Conservation (phyloP, 1,140 invertebrate genomes). For the Saccostrea echinata region DNA sequence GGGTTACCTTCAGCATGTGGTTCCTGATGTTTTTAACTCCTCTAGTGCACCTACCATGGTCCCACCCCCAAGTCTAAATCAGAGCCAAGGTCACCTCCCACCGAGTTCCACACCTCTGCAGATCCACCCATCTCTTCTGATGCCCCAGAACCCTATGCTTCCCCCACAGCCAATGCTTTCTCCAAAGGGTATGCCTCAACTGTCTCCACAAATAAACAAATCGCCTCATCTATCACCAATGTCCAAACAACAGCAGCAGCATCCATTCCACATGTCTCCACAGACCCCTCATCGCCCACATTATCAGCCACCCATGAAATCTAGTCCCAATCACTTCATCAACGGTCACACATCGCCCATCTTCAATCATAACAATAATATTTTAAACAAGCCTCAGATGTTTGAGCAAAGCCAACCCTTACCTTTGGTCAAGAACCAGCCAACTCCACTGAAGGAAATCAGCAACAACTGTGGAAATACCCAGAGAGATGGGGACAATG, state of each 20-base stretch:
- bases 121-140: slow-evolving; percentile 51
- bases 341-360: slow-evolving; percentile 64
- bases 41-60: slow-evolving; percentile 63
- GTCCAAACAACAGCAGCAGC: slow-evolving; percentile 41
- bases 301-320: slow-evolving; percentile 58
- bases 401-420: slow-evolving; percentile 46
- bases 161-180: slow-evolving; percentile 46
- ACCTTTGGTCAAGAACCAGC: slow-evolving; percentile 52
- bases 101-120: slow-evolving; percentile 47
- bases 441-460: slow-evolving; percentile 62
- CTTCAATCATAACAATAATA: slow-evolving; percentile 54
- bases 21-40: slow-evolving; percentile 68
- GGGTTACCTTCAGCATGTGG: slow-evolving; percentile 70
- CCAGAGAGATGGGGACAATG: slow-evolving; percentile 61
- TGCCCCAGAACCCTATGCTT: slow-evolving; percentile 50
- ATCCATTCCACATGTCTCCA: slow-evolving; percentile 44
- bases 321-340: slow-evolving; percentile 64
- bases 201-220: slow-evolving; percentile 45
- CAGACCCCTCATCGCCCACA: slow-evolving; percentile 50
- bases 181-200: slow-evolving; percentile 46
- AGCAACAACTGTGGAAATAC: slow-evolving; percentile 57
- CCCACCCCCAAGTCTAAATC: slow-evolving; percentile 59
- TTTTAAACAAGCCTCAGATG: slow-evolving; percentile 49
- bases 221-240: slow-evolving; percentile 53
- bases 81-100: slow-evolving; percentile 52